phyloP scores from a whole-genome alignment of 2,797 vertebrate genomes.

The Chromis chromis region DNA sequence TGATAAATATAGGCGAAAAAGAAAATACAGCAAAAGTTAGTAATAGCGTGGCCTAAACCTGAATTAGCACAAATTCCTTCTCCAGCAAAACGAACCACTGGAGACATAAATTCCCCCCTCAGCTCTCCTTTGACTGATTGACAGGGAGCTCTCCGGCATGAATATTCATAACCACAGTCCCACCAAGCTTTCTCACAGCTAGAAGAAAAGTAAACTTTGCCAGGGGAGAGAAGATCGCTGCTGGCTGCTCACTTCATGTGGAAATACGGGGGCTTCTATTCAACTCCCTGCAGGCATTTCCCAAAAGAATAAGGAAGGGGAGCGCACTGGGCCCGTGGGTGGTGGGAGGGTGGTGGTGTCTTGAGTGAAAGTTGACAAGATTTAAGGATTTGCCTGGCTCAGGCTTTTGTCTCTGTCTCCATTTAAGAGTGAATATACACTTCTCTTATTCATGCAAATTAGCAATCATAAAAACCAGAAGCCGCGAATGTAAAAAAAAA shows the following conservation, averaged over 20 bases:
- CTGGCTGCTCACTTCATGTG: slow-evolving; percentile 82
- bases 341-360: slow-evolving; percentile 49
- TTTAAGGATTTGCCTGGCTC: slow-evolving; percentile 78
- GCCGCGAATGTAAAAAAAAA: neutral
- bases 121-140: slow-evolving; percentile 73
- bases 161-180: slow-evolving; percentile 82
- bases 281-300: slow-evolving; percentile 69
- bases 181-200: slow-evolving; percentile 84
- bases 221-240: slow-evolving; percentile 73
- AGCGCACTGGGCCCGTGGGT: slow-evolving; percentile 47
- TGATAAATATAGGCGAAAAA: slow-evolving; percentile 29
- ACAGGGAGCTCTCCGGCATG: slow-evolving; percentile 76
- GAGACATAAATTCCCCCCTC: slow-evolving; percentile 56
- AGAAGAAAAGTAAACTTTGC: slow-evolving; percentile 81
- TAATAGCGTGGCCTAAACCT: slow-evolving; percentile 17
- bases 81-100: slow-evolving; percentile 35
- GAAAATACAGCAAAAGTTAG: slow-evolving; percentile 13
- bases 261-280: slow-evolving; percentile 82
- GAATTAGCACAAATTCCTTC: slow-evolving; percentile 44
- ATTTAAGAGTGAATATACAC: slow-evolving; percentile 64
- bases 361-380: slow-evolving; percentile 78
- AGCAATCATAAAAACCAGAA: slow-evolving; percentile 41
- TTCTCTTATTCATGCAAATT: slow-evolving; percentile 64
- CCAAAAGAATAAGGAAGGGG: slow-evolving; percentile 67
- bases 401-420: slow-evolving; percentile 69